Evolutionary conservation across 2,888 invertebrate species (phyloP).

Genomic region (Caprella mutica): DNA sequence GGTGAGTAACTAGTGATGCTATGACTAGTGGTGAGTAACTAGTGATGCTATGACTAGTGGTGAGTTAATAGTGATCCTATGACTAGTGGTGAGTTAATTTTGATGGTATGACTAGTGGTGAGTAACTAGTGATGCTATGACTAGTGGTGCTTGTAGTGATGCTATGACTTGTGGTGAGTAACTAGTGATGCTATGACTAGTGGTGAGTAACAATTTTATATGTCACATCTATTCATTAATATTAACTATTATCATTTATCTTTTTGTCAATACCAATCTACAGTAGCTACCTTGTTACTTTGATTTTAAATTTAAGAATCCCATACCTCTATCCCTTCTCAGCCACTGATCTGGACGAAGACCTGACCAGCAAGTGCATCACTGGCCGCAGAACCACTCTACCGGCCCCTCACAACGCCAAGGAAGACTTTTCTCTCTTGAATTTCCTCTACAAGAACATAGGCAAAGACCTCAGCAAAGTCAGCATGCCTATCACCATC

Average conservation of each 20-base stretch:
- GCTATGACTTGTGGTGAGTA: no score
- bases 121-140: no score
- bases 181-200: background rate
- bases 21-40: background rate
- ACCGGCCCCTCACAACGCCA: constrained; percentile 58
- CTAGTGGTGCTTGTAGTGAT: no score
- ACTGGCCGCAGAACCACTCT: constrained; percentile 55
- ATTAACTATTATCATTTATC: background rate
- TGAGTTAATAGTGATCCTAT: background rate
- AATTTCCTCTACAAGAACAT: constrained; percentile 68
- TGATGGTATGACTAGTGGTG: no score
- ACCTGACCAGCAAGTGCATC: constrained; percentile 34
- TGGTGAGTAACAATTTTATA: background rate
- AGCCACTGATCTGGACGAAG: constrained; percentile 26
- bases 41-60: background rate
- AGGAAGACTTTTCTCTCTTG: constrained; percentile 67
- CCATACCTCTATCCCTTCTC: background rate
- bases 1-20: background rate
- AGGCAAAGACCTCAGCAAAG: constrained; percentile 71
- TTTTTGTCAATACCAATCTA: background rate
- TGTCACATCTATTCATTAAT: background rate
- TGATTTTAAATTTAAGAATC: background rate
- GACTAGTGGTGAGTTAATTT: background rate
- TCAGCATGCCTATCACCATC: constrained; percentile 74
- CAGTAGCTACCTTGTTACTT: background rate